Conservation (phyloP, 2,113 vertebrate genomes). For the Equus quagga region DNA sequence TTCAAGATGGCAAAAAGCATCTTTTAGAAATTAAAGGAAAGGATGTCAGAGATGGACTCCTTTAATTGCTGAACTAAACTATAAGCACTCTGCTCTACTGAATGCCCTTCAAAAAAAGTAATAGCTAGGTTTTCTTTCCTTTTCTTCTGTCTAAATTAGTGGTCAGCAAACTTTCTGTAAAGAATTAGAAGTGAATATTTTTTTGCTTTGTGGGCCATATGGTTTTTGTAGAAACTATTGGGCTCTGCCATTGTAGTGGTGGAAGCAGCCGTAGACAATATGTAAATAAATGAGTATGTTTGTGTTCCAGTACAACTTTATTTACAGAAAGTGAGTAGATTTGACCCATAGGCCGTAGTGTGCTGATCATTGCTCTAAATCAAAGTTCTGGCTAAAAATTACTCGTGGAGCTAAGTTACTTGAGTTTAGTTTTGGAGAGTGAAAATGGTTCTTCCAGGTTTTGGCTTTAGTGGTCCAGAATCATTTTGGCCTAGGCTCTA, state of each 20-base stretch:
- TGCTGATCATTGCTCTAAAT: slow-evolving; percentile 36
- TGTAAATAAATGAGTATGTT: not conserved
- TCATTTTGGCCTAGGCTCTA: slow-evolving; percentile 17
- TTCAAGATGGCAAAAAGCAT: slow-evolving; percentile 35
- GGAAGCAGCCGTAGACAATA: not conserved
- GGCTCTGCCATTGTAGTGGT: not conserved
- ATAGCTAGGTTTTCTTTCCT: slow-evolving; percentile 30
- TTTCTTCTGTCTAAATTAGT: slow-evolving; percentile 37
- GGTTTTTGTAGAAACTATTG: slow-evolving; percentile 34
- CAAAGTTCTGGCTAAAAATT: slow-evolving; percentile 39
- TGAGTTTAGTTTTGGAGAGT: slow-evolving; percentile 5
- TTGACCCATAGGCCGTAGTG: not conserved
- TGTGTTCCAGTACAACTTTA: slow-evolving; percentile 39
- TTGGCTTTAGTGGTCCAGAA: slow-evolving; percentile 15
- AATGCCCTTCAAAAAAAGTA: slow-evolving; percentile 22
- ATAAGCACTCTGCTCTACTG: not conserved
- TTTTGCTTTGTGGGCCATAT: not conserved
- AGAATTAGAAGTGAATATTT: not conserved
- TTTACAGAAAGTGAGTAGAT: not conserved
- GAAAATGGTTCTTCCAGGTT: slow-evolving; percentile 49
- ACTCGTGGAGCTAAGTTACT: not conserved
- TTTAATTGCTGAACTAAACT: slow-evolving; percentile 41
- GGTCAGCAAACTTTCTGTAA: slow-evolving; percentile 22
- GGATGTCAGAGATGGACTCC: not conserved
- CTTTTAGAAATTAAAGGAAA: slow-evolving; percentile 48